Conservation (phyloP, 2,113 vertebrate species). For the Sebastes schlegelii region DNA sequence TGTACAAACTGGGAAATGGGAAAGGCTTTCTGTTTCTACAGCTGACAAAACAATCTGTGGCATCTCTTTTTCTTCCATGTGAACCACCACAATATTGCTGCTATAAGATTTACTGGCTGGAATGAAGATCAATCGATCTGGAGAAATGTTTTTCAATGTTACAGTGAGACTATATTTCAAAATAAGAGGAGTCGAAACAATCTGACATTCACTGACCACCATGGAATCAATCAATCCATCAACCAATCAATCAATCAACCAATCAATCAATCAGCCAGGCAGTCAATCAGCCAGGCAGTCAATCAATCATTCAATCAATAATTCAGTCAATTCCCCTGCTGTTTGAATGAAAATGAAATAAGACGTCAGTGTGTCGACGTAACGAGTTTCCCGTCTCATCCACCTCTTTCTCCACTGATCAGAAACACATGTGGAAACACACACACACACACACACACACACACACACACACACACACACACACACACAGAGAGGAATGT, state of each 20-base stretch:
- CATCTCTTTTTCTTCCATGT: background rate
- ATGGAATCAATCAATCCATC: background rate
- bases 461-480: constrained; percentile 10
- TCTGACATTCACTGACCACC: too few species aligned
- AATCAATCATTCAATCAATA: background rate
- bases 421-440: constrained; percentile 42
- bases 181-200: background rate
- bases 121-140: background rate
- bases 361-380: background rate
- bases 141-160: background rate
- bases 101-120: background rate
- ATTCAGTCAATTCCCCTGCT: background rate
- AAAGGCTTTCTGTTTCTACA: too few species aligned
- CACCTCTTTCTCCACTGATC: constrained; percentile 29
- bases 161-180: background rate
- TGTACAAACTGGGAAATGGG: too few species aligned
- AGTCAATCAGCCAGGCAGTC: too few species aligned
- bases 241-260: background rate
- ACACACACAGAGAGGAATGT: constrained; percentile 54
- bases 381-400: constrained; percentile 4
- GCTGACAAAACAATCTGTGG: background rate
- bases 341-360: background rate
- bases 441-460: background rate
- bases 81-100: background rate
- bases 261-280: too few species aligned